These are phyloP conservation scores for Metacarcinus magister DNA, from an alignment of 2,888 invertebrate genomes.

Conservation along the genomic window DNA sequence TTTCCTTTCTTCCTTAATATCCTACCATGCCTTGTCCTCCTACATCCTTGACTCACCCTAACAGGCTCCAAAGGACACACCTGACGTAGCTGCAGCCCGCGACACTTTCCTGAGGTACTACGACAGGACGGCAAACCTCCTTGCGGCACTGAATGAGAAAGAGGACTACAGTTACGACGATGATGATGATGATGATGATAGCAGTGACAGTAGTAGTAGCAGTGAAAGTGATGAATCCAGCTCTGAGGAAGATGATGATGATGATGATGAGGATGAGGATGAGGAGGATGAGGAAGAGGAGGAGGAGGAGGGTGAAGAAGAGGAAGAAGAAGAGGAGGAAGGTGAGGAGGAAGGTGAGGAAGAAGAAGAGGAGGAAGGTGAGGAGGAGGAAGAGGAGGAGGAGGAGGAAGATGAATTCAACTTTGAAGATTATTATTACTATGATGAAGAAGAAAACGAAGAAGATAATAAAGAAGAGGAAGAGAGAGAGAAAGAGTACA, in stretches of 20 bases:
- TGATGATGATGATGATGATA: neutral
- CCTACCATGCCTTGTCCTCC: neutral
- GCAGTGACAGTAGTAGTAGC: neutral
- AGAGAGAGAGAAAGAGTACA: neutral
- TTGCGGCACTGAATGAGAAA: constrained; percentile 65
- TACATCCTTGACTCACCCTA: neutral
- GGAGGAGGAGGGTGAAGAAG: constrained; percentile 42
- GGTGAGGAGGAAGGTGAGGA: constrained; percentile 44
- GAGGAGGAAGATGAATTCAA: constrained; percentile 30
- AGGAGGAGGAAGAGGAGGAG: constrained; percentile 56
- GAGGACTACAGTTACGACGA: constrained; percentile 63
- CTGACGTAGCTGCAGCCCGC: constrained; percentile 69
- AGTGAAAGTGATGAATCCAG: neutral
- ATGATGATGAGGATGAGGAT: neutral
- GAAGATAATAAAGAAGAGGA: neutral
- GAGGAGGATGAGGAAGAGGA: neutral
- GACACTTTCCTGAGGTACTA: constrained; percentile 72
- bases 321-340: constrained; percentile 41
- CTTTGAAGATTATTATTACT: neutral
- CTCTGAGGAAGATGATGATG: neutral
- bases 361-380: constrained; percentile 43
- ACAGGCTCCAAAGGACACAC: constrained; percentile 73
- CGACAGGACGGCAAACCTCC: constrained; percentile 67
- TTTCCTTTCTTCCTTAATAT: neutral
- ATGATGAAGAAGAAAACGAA: neutral